Percentiles rank a stretch among this genome's conserved stretches.
phyloP scores from a whole-genome alignment of 2,113 vertebrate species.

The Leucoraja erinaceus region DNA sequence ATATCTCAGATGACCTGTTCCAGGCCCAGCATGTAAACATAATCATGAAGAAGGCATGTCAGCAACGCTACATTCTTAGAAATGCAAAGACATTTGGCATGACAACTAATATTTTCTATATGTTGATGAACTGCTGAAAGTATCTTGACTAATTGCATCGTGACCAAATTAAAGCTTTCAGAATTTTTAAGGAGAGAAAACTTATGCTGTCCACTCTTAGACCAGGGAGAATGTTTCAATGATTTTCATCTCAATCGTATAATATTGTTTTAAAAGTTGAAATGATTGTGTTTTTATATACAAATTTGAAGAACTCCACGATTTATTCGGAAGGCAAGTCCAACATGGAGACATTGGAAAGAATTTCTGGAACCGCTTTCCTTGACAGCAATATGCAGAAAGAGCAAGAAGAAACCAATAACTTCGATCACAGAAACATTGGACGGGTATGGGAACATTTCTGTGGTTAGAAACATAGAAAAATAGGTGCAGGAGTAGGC shows the following conservation, averaged over 20 bases:
- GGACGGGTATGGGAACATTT: constrained; percentile 54
- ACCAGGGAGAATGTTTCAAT: neutral
- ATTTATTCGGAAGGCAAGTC: constrained; percentile 64
- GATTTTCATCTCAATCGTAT: neutral
- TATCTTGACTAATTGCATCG: too few relatives aligned
- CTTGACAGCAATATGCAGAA: constrained; percentile 63
- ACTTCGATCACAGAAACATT: constrained; percentile 62
- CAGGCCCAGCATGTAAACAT: too few relatives aligned
- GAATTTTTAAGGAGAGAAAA: constrained; percentile 61
- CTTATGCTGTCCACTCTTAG: neutral
- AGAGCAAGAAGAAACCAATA: constrained; percentile 62
- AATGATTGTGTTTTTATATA: neutral
- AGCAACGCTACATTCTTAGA: too few relatives aligned
- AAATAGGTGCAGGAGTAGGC: too few relatives aligned
- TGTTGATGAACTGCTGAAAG: too few relatives aligned
- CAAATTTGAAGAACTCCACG: constrained; percentile 57
- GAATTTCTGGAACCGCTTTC: constrained; percentile 67
- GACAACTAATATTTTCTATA: too few relatives aligned
- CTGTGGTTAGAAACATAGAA: neutral
- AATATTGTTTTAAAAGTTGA: neutral
- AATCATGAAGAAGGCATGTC: too few relatives aligned
- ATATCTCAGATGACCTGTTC: too few relatives aligned
- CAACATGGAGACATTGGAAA: constrained; percentile 63
- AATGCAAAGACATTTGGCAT: too few relatives aligned
- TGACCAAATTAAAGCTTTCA: constrained; percentile 60